Evolutionary conservation across 2,888 invertebrate species (phyloP).

Genomic region (Nomada ruficornis): DNA sequence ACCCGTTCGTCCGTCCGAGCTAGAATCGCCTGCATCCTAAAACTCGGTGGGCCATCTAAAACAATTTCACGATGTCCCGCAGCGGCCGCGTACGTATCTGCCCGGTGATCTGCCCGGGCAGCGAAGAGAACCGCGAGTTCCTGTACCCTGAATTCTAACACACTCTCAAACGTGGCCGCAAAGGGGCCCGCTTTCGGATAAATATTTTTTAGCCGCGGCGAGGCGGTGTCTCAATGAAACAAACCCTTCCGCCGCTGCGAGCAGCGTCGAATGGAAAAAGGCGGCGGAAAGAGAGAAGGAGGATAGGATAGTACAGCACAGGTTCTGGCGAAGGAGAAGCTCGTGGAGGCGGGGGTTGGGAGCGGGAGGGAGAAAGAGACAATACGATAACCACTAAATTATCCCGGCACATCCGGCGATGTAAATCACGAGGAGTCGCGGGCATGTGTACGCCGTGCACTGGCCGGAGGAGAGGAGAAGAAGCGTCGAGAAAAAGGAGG

Average conservation of each 20-base stretch:
- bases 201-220: conserved; percentile 45
- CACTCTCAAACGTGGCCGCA: conserved; percentile 20
- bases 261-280: conserved; percentile 1
- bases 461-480: conserved; percentile 52
- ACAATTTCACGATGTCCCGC: background rate
- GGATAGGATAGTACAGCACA: background rate
- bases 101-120: background rate
- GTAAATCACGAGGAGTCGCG: conserved; percentile 78
- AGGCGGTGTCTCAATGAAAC: conserved; percentile 54
- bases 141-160: conserved; percentile 6
- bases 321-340: conserved; percentile 16
- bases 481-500: background rate
- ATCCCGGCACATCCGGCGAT: conserved; percentile 77
- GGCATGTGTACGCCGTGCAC: conserved; percentile 67
- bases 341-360: background rate
- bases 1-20: too few relatives aligned
- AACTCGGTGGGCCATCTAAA: background rate
- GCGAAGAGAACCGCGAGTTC: background rate
- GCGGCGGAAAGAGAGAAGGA: background rate
- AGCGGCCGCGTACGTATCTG: background rate
- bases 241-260: conserved; percentile 32
- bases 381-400: conserved; percentile 68
- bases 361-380: conserved; percentile 32
- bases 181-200: conserved; percentile 41
- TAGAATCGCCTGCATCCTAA: background rate